Conservation (phyloP, 2,888 invertebrate genomes). For the Heliconius ismenius region DNA sequence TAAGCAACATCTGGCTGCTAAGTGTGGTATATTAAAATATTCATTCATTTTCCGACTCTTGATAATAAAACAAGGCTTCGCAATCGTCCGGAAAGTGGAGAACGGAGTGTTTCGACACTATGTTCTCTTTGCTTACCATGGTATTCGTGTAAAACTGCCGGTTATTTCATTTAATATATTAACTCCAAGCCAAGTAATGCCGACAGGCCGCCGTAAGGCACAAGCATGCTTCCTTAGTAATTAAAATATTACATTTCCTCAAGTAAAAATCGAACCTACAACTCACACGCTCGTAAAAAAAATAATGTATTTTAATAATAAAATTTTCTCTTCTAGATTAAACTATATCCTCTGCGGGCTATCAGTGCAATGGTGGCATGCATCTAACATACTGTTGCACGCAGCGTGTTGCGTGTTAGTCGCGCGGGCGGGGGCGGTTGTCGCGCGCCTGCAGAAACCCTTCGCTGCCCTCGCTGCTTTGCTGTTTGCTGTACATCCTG, state of each 20-base stretch:
- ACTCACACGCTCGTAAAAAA: no score
- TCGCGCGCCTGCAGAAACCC: conserved; percentile 85
- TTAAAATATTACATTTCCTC: no score
- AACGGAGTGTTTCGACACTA: background rate
- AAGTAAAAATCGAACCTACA: no score
- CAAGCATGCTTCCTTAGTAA: no score
- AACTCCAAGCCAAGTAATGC: no score
- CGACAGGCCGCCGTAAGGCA: no score
- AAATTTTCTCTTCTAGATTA: conserved; percentile 80
- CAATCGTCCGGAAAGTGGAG: background rate
- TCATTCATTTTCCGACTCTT: background rate
- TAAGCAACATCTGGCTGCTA: background rate
- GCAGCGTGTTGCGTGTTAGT: conserved; percentile 87
- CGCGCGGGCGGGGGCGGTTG: conserved; percentile 85
- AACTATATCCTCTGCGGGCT: conserved; percentile 88
- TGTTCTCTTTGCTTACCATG: background rate
- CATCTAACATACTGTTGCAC: conserved; percentile 89
- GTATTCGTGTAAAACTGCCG: background rate
- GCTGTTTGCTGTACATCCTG: conserved; percentile 92
- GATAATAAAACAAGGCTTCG: background rate
- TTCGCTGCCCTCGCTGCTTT: conserved; percentile 88
- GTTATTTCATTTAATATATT: no score
- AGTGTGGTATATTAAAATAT: background rate
- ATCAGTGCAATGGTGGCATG: conserved; percentile 89
- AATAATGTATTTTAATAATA: background rate